phyloP scores from a whole-genome alignment of 2,113 vertebrate genomes.

The Melanostigma gelatinosum region DNA sequence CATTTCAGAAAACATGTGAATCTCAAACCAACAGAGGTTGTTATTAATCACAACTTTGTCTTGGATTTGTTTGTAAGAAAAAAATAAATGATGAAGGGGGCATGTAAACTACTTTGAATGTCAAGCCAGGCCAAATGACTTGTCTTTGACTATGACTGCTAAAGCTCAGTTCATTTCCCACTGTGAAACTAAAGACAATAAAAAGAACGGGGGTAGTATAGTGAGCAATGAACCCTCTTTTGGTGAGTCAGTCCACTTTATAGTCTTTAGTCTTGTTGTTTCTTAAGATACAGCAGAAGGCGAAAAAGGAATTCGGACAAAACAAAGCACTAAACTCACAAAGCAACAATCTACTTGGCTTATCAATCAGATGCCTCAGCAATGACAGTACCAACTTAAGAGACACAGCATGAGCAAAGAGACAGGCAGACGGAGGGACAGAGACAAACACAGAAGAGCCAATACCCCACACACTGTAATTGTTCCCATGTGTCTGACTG shows the following conservation, averaged over 20 bases:
- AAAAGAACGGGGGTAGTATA: background rate
- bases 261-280: background rate
- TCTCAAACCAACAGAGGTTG: background rate
- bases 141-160: background rate
- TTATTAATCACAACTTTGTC: background rate
- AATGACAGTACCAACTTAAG: conserved; percentile 39
- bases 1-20: background rate
- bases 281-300: conserved; percentile 7
- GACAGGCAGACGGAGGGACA: conserved; percentile 36
- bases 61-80: background rate
- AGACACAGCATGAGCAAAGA: conserved; percentile 23
- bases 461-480: conserved; percentile 66
- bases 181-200: background rate
- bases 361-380: conserved; percentile 12
- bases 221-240: background rate
- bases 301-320: conserved; percentile 2
- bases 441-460: conserved; percentile 50
- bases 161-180: background rate
- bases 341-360: background rate
- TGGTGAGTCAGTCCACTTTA: conserved; percentile 1
- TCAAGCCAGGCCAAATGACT: background rate
- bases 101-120: background rate
- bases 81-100: background rate
- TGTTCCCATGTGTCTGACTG: conserved; percentile 65
- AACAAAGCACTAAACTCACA: background rate